Percentiles rank a stretch among this genome's conserved stretches.
Conservation (phyloP, 1,140 invertebrate species). For the Panagrolaimus sp. region DNA sequence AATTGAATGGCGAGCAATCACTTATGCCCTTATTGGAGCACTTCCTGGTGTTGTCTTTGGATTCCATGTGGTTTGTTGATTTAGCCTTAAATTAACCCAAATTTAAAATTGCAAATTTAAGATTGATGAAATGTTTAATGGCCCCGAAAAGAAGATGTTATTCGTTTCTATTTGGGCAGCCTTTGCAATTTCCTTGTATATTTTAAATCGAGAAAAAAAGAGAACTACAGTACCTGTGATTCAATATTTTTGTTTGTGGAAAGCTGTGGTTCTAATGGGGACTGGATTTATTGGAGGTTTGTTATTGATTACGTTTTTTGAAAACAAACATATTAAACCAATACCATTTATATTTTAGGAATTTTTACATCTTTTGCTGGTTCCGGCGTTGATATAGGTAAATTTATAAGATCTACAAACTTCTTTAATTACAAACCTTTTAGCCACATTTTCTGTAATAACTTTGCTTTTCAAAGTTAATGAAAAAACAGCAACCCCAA, state of each 20-base stretch:
- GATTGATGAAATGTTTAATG: constrained; percentile 27
- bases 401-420: no score
- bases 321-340: no score
- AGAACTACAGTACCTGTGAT: constrained; percentile 18
- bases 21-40: constrained; percentile 28
- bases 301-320: no score
- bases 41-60: constrained; percentile 33
- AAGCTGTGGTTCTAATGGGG: not conserved
- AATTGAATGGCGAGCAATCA: constrained; percentile 28
- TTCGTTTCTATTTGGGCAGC: constrained; percentile 51
- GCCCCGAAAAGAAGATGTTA: constrained; percentile 47
- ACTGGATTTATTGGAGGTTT: constrained; percentile 47
- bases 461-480: constrained; percentile 29
- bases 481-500: constrained; percentile 42
- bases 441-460: constrained; percentile 38
- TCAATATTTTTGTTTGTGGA: constrained; percentile 33
- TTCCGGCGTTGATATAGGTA: constrained; percentile 31
- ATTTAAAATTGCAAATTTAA: not conserved
- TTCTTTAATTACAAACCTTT: no score
- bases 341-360: constrained; percentile 14
- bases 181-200: constrained; percentile 46
- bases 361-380: constrained; percentile 22
- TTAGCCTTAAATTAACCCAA: no score
- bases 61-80: constrained; percentile 16
- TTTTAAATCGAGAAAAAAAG: no score